phyloP scores from a whole-genome alignment of 2,113 vertebrate genomes.

The Notechis scutatus region DNA sequence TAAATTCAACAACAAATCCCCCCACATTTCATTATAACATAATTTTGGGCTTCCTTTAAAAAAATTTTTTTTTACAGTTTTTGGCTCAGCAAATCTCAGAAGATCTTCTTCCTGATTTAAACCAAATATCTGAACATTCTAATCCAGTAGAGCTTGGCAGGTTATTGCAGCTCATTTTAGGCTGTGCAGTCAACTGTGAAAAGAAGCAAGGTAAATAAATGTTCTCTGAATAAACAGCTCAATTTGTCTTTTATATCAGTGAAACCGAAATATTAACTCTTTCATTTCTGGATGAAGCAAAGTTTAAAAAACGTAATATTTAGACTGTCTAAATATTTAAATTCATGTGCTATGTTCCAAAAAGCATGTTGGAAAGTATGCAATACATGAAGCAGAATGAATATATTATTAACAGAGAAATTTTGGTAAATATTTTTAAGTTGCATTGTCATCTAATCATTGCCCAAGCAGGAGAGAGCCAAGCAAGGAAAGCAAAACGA shows the following conservation, averaged over 20 bases:
- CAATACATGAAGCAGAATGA: neutral
- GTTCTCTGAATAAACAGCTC: neutral
- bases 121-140: constrained; percentile 79
- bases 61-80: constrained; percentile 69
- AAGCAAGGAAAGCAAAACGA: neutral
- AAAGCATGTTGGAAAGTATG: neutral
- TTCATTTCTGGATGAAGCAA: neutral
- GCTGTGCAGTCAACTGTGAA: constrained; percentile 95
- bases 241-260: neutral
- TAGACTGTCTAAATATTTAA: neutral
- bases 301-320: neutral
- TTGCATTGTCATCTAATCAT: neutral
- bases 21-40: neutral
- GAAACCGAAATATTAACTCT: neutral
- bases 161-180: constrained; percentile 91
- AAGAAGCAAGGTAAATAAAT: constrained; percentile 92
- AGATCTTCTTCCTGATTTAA: constrained; percentile 87
- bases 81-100: constrained; percentile 86
- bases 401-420: neutral
- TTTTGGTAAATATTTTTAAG: neutral
- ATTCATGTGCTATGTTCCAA: no score
- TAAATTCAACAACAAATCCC: neutral
- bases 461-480: neutral
- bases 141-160: constrained; percentile 84
- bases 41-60: neutral